phyloP scores from a whole-genome alignment of 1,140 invertebrate species.

The Zaprionus nigranus region DNA sequence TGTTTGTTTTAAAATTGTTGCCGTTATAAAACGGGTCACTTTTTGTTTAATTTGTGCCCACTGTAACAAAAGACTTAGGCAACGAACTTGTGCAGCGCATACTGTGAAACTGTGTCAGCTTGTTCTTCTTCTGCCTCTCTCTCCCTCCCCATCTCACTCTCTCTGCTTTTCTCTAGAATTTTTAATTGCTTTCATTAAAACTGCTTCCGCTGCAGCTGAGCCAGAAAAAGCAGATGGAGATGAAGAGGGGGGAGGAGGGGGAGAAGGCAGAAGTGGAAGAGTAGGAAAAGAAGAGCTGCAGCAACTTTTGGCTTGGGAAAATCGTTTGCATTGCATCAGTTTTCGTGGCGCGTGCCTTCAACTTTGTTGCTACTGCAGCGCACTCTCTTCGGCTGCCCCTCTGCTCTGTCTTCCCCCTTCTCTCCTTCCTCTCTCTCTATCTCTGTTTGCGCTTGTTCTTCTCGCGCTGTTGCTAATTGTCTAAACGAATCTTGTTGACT shows the following conservation, averaged over 20 bases:
- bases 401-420: constrained; percentile 3
- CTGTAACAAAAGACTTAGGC: constrained; percentile 69
- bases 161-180: constrained; percentile 52
- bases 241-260: background rate
- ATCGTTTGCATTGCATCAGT: constrained; percentile 44
- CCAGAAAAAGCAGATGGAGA: constrained; percentile 11
- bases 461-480: constrained; percentile 61
- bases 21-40: constrained; percentile 68
- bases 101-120: constrained; percentile 8
- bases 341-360: constrained; percentile 60
- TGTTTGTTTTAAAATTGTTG: constrained; percentile 50
- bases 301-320: background rate
- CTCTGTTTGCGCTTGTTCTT: constrained; percentile 65
- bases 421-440: background rate
- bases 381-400: background rate
- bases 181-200: constrained; percentile 74
- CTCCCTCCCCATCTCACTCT: background rate
- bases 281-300: too few relatives aligned
- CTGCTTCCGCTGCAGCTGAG: constrained; percentile 57
- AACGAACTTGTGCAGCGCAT: constrained; percentile 57
- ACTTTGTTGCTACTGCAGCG: constrained; percentile 14
- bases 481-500: constrained; percentile 44
- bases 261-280: background rate
- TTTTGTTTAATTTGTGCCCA: constrained; percentile 20
- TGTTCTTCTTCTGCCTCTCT: background rate